Conservation (phyloP, 2,888 invertebrate species). For the Thyatira batis region DNA sequence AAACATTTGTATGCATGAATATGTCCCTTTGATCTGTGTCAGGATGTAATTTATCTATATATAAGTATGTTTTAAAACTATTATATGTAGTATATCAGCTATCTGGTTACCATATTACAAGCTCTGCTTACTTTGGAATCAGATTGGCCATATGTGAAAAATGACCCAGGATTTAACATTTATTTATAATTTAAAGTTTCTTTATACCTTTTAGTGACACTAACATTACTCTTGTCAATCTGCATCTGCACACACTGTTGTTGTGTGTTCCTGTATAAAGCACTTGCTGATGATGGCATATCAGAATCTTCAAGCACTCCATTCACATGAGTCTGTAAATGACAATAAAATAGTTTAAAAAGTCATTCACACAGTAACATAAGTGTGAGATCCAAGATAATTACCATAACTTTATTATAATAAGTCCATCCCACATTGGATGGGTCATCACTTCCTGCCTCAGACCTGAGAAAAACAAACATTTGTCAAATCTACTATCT, state of each 20-base stretch:
- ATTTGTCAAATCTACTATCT: slow-evolving; percentile 4
- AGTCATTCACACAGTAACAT: not conserved
- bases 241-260: slow-evolving; percentile 74
- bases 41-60: too few relatives aligned
- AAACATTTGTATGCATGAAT: too few relatives aligned
- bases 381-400: slow-evolving; percentile 7
- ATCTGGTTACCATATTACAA: too few relatives aligned
- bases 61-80: too few relatives aligned
- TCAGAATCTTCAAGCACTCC: slow-evolving; percentile 76
- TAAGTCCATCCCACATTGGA: slow-evolving; percentile 86
- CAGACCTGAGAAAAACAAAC: slow-evolving; percentile 62
- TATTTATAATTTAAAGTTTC: slow-evolving; percentile 2
- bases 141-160: too few relatives aligned
- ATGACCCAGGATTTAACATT: not conserved
- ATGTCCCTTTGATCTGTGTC: too few relatives aligned
- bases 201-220: slow-evolving; percentile 70
- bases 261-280: slow-evolving; percentile 61
- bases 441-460: slow-evolving; percentile 78
- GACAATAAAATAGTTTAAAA: slow-evolving; percentile 1
- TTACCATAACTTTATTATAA: slow-evolving; percentile 87
- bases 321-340: slow-evolving; percentile 73
- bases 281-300: slow-evolving; percentile 76
- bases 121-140: too few relatives aligned
- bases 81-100: too few relatives aligned
- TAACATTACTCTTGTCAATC: slow-evolving; percentile 73